phyloP scores from a whole-genome alignment of 2,113 vertebrate genomes.

The Sterna hirundo region DNA sequence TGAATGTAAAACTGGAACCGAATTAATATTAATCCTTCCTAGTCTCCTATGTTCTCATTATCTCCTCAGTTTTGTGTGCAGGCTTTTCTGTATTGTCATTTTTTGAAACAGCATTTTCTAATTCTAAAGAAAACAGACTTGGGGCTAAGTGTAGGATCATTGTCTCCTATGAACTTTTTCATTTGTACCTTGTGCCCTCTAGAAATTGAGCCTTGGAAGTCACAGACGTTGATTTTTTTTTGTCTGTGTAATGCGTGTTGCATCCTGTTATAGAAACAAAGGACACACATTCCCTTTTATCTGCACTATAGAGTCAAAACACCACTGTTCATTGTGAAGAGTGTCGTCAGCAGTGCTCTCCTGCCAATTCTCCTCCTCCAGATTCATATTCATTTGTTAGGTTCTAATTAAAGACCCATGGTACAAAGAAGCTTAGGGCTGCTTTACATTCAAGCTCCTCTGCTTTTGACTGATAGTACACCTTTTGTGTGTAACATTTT shows the following conservation, averaged over 20 bases:
- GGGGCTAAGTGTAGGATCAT: neutral
- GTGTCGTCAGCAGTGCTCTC: neutral
- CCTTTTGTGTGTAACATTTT: constrained; percentile 42
- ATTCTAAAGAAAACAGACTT: constrained; percentile 39
- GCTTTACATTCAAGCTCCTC: neutral
- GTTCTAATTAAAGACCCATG: constrained; percentile 52
- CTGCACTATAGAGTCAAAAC: neutral
- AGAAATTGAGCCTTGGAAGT: neutral
- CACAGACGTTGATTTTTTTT: neutral
- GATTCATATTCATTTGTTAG: constrained; percentile 44
- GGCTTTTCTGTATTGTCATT: neutral
- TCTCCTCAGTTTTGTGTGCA: neutral
- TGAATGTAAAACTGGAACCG: neutral
- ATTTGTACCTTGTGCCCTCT: neutral
- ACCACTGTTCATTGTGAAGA: neutral
- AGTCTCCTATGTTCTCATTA: neutral
- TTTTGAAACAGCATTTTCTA: neutral
- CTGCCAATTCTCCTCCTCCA: constrained; percentile 36
- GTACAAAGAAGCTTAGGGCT: constrained; percentile 22
- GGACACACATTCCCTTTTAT: constrained; percentile 28
- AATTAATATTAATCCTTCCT: neutral
- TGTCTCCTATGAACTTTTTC: neutral
- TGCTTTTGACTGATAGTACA: constrained; percentile 40
- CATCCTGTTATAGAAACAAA: constrained; percentile 60
- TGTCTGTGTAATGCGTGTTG: neutral